A percentile compares a stretch with the other conserved stretches of the same genome.
phyloP scores from a whole-genome alignment of 37 sponge, comb jelly and placozoan genomes.

The Hexactinellida sp. region DNA sequence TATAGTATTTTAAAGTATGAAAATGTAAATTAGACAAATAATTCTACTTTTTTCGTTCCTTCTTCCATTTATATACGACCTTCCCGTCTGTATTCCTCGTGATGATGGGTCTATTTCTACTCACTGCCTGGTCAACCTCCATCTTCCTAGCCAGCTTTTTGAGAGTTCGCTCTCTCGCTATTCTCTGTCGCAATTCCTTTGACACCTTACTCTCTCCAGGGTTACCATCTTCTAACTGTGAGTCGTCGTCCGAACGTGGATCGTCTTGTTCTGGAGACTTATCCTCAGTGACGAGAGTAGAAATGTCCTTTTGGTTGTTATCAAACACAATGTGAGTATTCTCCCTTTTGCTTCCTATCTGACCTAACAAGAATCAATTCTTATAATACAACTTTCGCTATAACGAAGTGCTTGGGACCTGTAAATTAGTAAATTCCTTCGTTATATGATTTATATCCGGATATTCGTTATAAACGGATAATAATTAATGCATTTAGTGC shows the following conservation, averaged over 20 bases:
- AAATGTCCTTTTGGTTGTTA: constrained; percentile 16
- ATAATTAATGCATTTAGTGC: too few species aligned
- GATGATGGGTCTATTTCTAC: not conserved
- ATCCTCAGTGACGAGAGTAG: not conserved
- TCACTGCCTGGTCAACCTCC: not conserved
- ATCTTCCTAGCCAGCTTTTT: constrained; percentile 4
- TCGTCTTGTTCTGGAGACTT: not conserved
- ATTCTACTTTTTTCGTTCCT: not conserved
- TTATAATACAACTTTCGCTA: too few species aligned
- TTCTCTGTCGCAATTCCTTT: not conserved
- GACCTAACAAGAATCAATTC: not conserved
- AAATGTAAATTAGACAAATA: too few species aligned
- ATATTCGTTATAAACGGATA: too few species aligned
- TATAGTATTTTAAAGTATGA: too few species aligned
- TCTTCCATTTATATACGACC: not conserved
- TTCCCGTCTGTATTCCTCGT: not conserved
- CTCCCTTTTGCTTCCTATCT: not conserved
- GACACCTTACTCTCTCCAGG: not conserved
- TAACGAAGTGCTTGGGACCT: too few species aligned
- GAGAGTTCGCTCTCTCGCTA: not conserved
- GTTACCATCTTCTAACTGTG: not conserved
- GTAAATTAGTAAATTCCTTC: too few species aligned
- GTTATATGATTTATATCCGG: too few species aligned
- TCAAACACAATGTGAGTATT: constrained; percentile 57
- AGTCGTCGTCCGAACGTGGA: not conserved